Conservation (phyloP, 1,140 invertebrate species). For the Drosophila obscura region DNA sequence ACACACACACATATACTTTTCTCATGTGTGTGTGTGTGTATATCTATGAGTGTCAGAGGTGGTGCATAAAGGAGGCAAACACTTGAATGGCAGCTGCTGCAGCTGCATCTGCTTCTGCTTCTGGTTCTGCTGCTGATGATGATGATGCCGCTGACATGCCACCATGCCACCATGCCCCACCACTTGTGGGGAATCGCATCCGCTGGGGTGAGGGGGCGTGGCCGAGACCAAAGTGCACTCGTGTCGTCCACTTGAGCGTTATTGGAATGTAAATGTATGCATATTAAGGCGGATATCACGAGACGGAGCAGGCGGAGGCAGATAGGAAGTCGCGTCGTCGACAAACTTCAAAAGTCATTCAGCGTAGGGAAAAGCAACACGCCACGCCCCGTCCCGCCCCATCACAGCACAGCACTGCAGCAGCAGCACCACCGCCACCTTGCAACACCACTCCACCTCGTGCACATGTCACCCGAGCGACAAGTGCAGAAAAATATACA, state of each 20-base stretch:
- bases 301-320: slow-evolving; percentile 4
- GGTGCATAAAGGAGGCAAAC: slow-evolving; percentile 50
- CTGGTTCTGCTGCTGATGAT: slow-evolving; percentile 21
- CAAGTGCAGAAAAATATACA: slow-evolving; percentile 1
- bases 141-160: slow-evolving; percentile 69
- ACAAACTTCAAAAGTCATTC: slow-evolving; percentile 78
- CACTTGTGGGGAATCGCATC: slow-evolving; percentile 23
- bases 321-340: slow-evolving; percentile 55
- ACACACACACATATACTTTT: neutral
- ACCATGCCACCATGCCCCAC: slow-evolving; percentile 38
- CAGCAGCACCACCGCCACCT: neutral
- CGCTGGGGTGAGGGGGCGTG: slow-evolving; percentile 29
- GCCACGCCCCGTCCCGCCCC: neutral
- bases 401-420: too few species aligned
- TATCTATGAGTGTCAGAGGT: slow-evolving; percentile 8
- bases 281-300: slow-evolving; percentile 50
- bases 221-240: slow-evolving; percentile 65
- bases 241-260: slow-evolving; percentile 78
- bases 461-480: slow-evolving; percentile 22
- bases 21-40: slow-evolving; percentile 12
- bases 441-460: slow-evolving; percentile 8
- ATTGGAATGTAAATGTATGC: slow-evolving; percentile 82
- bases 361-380: slow-evolving; percentile 34
- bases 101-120: neutral
- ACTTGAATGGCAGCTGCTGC: slow-evolving; percentile 67